Evolutionary conservation across 2,888 invertebrate species (phyloP).

Genomic region (Sepiola atlantica): DNA sequence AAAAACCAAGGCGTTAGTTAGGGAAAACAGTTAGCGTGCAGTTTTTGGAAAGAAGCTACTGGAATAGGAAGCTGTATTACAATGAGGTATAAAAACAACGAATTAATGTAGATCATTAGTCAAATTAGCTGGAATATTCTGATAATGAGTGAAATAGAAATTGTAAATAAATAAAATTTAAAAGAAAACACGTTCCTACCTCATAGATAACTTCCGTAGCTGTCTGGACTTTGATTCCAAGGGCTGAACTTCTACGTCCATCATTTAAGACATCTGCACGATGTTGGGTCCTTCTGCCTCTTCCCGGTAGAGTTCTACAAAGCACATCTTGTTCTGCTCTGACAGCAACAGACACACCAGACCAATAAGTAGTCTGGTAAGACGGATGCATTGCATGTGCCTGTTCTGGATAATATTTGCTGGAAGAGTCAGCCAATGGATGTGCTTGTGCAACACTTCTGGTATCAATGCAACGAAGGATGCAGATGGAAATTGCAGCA

Average conservation of each 20-base stretch:
- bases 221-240: background rate
- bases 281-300: background rate
- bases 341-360: background rate
- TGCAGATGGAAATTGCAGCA: slow-evolving; percentile 11
- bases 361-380: slow-evolving; percentile 13
- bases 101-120: no score
- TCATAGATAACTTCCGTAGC: background rate
- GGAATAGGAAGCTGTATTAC: no score
- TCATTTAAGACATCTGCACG: background rate
- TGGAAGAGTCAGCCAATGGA: background rate
- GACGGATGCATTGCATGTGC: slow-evolving; percentile 14
- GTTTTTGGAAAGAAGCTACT: no score
- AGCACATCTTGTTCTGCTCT: background rate
- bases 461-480: slow-evolving; percentile 22
- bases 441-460: slow-evolving; percentile 32
- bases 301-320: background rate
- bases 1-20: no score
- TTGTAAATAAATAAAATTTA: no score
- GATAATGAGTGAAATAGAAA: no score
- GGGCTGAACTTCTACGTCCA: background rate
- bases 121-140: no score
- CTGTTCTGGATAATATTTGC: background rate
- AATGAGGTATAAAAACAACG: no score
- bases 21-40: no score
- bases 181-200: background rate